Conservation (phyloP, 2,113 vertebrate species). For the Corythoichthys haematopterus region DNA sequence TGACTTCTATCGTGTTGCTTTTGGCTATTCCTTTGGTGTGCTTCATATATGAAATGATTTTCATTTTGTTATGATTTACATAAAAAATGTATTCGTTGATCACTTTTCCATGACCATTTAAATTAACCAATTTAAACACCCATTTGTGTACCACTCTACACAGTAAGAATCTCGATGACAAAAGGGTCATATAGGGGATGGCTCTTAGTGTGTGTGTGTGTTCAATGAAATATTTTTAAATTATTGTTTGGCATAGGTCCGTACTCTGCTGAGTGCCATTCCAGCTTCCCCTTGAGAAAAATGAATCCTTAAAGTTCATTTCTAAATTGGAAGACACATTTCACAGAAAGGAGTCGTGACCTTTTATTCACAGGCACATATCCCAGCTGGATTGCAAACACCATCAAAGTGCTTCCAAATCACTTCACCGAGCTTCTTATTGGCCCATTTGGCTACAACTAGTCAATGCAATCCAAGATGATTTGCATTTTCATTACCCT, state of each 20-base stretch:
- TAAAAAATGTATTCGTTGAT: too few relatives aligned
- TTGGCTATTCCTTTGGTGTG: too few relatives aligned
- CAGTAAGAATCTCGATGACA: background rate
- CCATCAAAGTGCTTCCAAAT: conserved; percentile 5
- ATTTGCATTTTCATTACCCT: conserved; percentile 8
- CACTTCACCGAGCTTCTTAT: conserved; percentile 2
- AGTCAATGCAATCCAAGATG: conserved; percentile 2
- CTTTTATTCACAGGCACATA: background rate
- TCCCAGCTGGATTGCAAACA: conserved; percentile 1
- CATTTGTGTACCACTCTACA: too few relatives aligned
- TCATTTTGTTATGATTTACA: too few relatives aligned
- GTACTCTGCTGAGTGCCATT: background rate
- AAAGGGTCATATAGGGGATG: background rate
- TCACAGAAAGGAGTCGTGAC: conserved; percentile 7
- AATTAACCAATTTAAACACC: too few relatives aligned
- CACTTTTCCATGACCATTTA: too few relatives aligned
- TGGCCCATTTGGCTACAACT: conserved; percentile 4
- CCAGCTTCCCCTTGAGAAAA: background rate
- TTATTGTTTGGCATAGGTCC: background rate
- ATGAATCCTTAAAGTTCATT: conserved; percentile 5
- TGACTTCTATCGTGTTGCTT: too few relatives aligned
- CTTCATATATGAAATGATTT: too few relatives aligned
- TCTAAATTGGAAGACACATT: conserved; percentile 5
- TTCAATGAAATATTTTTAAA: background rate
- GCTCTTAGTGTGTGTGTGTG: background rate